Evolutionary conservation across 2,113 vertebrate species (phyloP).

Genomic region (Carettochelys insculpta): DNA sequence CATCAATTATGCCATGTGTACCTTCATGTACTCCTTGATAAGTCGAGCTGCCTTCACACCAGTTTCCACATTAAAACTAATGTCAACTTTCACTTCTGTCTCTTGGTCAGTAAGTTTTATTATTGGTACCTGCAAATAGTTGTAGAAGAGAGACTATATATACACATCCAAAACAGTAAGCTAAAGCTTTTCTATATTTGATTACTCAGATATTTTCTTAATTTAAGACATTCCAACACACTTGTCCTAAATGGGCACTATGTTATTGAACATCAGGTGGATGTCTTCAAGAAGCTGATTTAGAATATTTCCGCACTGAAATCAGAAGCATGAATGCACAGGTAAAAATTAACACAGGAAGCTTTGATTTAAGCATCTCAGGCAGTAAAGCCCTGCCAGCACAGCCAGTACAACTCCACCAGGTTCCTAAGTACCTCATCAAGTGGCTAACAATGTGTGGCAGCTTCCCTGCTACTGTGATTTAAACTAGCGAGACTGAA

Average conservation of each 20-base stretch:
- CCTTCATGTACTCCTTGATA: conserved; percentile 97
- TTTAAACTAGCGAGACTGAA: not conserved
- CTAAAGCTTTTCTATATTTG: not conserved
- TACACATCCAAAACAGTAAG: not conserved
- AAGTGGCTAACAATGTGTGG: not conserved
- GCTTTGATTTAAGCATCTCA: not conserved
- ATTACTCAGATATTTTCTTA: not conserved
- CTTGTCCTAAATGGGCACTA: not conserved
- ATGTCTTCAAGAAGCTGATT: not conserved
- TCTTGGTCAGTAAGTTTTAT: conserved; percentile 98
- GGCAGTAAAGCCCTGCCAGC: not conserved
- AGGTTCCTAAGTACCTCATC: not conserved
- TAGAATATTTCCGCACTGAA: not conserved
- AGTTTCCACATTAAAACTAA: conserved; percentile 98
- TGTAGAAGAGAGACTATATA: not conserved
- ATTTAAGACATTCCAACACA: not conserved
- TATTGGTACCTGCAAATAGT: conserved; percentile 90
- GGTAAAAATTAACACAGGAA: not conserved
- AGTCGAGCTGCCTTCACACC: conserved; percentile 96
- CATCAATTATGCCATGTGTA: conserved; percentile 51
- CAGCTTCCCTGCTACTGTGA: not conserved
- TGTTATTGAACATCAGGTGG: not conserved
- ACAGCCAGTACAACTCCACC: not conserved
- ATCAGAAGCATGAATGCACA: not conserved
- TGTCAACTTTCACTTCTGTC: conserved; percentile 98